Evolutionary conservation across 1,140 invertebrate species (phyloP), one percentile per base, ranked within the genome.

Genomic region (Brachionus koreanus): DNA sequence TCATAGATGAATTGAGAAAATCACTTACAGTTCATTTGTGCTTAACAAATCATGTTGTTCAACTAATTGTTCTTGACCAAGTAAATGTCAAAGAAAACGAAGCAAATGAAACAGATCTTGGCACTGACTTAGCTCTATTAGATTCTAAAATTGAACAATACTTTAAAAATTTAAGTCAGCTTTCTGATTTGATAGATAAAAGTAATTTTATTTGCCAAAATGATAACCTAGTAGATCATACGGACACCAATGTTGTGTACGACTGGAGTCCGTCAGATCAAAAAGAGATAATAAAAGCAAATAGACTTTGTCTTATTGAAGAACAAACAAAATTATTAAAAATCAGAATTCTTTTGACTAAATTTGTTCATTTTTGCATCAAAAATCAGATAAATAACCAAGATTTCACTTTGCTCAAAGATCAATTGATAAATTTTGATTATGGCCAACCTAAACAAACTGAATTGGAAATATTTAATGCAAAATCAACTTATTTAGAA

Each of bases 181-280:
- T 57, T 1, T 65, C 61, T 4, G 16, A 35, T 65, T 25, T 39
- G 19, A 23, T 19, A 5, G 25, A 39, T 19, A 9, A 35, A 25
- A 35, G 25, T 65, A 9, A 37, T 19, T 61, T 79, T 12, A n/a
- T 79, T 5, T 4, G 5, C 12, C 3, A 49, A 37, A n/a, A 61
- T 10, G 35, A 29, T 2, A 25, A 10, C 12, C 19, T 74, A 5
- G 43, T 46, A 2, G 69, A 74, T 74, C 69, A 74, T 39, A n/a
- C 25, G 10, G 69, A 74, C 43, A 74, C 37, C 12, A 46, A 74
- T 46, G 69, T 74, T 46, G 16, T 74, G n/a, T 74, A 74, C 25
- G 42, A 74, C 23, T 74, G 69, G 69, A 74, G 42, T 46, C 69
- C 69, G 3, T 10, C 13, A 23, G 29, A 46, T 29, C 12, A 23